These are phyloP conservation scores for Chaetodon trifasciatus DNA, from an alignment of 2,797 vertebrate species.

Conservation along the genomic window DNA sequence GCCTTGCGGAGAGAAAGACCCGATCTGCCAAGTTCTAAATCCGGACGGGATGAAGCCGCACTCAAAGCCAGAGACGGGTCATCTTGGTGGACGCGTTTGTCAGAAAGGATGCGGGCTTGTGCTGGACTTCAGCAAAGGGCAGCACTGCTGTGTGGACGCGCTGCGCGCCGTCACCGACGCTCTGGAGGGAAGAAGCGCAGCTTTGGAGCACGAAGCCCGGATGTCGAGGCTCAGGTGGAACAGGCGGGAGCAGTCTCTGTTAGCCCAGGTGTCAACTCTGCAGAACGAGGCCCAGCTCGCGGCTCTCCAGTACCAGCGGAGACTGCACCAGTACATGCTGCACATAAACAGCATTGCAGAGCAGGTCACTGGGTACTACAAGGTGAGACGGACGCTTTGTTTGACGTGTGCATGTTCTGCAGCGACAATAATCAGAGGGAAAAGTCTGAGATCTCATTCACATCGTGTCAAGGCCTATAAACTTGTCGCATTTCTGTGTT, in stretches of 20 bases:
- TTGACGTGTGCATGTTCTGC: too few species aligned
- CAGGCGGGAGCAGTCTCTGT: constrained; percentile 78
- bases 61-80: constrained; percentile 18
- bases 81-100: constrained; percentile 55
- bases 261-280: constrained; percentile 80
- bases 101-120: constrained; percentile 73
- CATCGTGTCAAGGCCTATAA: background rate
- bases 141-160: constrained; percentile 75
- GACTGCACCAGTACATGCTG: constrained; percentile 81
- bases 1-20: constrained; percentile 16
- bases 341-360: constrained; percentile 80
- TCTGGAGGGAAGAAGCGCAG: constrained; percentile 59
- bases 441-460: background rate
- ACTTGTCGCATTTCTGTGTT: constrained; percentile 9
- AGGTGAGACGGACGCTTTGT: constrained; percentile 76
- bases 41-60: constrained; percentile 58
- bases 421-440: too few species aligned
- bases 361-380: constrained; percentile 67
- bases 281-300: constrained; percentile 80
- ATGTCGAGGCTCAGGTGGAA: constrained; percentile 75
- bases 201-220: constrained; percentile 68
- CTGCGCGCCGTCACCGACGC: constrained; percentile 65
- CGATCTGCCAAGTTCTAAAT: constrained; percentile 21
- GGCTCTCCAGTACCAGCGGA: constrained; percentile 81
- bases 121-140: constrained; percentile 35